These are phyloP conservation scores for Megathymus violae DNA, from an alignment of 1,140 invertebrate genomes.

Conservation along the genomic window DNA sequence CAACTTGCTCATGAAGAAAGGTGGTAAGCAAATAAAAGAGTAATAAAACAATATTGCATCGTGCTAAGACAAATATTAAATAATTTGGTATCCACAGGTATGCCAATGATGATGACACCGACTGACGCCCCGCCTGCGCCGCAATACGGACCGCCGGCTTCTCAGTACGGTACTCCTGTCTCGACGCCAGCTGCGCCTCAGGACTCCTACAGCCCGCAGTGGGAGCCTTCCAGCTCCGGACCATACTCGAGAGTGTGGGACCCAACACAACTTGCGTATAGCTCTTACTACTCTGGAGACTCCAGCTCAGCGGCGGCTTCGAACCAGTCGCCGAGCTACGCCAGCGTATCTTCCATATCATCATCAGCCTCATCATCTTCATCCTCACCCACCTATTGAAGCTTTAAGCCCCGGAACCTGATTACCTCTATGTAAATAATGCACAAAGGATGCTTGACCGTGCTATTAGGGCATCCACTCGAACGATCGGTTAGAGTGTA, in stretches of 20 bases:
- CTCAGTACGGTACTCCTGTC: conserved; percentile 85
- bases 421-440: conserved; percentile 68
- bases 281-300: conserved; percentile 88
- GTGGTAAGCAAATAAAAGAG: conserved; percentile 61
- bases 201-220: conserved; percentile 87
- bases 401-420: conserved; percentile 31
- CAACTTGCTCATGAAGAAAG: conserved; percentile 90
- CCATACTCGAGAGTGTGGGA: conserved; percentile 91
- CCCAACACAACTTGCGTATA: conserved; percentile 89
- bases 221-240: conserved; percentile 87
- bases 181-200: conserved; percentile 86
- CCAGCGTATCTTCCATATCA: conserved; percentile 81
- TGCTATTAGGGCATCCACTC: conserved; percentile 54
- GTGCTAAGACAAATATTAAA: not conserved
- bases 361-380: conserved; percentile 64
- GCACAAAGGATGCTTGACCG: conserved; percentile 18
- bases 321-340: conserved; percentile 83
- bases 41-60: not conserved
- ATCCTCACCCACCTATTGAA: conserved; percentile 64
- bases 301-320: conserved; percentile 82
- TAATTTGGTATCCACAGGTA: conserved; percentile 79
- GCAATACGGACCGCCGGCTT: conserved; percentile 77
- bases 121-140: conserved; percentile 82
- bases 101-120: conserved; percentile 89
- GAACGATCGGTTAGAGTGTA: conserved; percentile 72